These are phyloP conservation scores for Serranus cabrilla DNA, from an alignment of 2,797 vertebrate species.

Conservation along the genomic window DNA sequence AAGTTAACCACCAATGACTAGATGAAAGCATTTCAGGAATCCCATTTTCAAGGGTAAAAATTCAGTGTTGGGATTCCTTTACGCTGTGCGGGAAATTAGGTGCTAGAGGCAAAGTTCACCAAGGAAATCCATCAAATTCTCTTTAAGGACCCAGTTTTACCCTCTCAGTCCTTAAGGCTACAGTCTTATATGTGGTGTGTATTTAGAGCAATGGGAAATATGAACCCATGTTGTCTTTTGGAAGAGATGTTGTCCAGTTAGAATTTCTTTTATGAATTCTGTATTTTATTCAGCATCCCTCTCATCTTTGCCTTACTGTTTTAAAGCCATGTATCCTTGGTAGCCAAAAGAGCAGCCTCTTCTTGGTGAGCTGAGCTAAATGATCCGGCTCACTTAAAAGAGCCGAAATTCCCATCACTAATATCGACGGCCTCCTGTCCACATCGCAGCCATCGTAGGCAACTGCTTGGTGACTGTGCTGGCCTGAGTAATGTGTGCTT, in stretches of 20 bases:
- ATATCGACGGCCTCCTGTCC: too few species aligned
- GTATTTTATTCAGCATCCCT: not conserved
- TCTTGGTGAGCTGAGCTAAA: too few species aligned
- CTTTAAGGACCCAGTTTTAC: constrained; percentile 10
- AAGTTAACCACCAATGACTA: constrained; percentile 30
- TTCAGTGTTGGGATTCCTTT: not conserved
- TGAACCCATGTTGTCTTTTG: not conserved
- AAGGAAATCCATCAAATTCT: constrained; percentile 34
- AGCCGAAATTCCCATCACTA: too few species aligned
- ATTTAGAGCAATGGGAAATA: constrained; percentile 2
- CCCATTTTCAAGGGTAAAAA: constrained; percentile 14
- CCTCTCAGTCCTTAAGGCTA: not conserved
- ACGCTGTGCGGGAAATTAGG: not conserved
- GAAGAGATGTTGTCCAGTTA: not conserved
- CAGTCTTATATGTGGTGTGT: not conserved
- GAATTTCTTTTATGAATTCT: not conserved
- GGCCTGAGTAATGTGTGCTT: too few species aligned
- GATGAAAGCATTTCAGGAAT: constrained; percentile 29
- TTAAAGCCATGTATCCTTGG: too few species aligned
- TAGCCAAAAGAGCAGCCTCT: too few species aligned
- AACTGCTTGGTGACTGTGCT: too few species aligned
- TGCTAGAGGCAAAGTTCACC: constrained; percentile 20
- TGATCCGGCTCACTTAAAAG: too few species aligned
- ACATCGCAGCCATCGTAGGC: too few species aligned
- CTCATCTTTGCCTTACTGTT: not conserved